Evolutionary conservation across 2,797 vertebrate genomes (phyloP), one percentile per base, ranked within the genome.

Genomic region (Chloroceryle amazona): DNA sequence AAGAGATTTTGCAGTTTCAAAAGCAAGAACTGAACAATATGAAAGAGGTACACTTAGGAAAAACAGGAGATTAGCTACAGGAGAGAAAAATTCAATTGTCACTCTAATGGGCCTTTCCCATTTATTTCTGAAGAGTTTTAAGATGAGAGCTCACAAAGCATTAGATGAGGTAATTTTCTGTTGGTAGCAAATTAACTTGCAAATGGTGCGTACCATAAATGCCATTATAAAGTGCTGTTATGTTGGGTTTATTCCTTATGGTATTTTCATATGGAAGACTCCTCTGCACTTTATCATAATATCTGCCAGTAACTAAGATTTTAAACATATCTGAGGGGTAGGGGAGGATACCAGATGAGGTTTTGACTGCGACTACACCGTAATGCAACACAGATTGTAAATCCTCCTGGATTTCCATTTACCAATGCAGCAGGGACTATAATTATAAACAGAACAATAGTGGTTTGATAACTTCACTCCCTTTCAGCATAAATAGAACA

Each of bases 251-350:
- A 81, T 62, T 79, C n/a, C 42, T 81, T 89, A 44, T 28, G 33
- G 10, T 81, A 20, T 87, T 82, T 89, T 60, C 67, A 70, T 31
- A 70, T 6, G 55, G 42, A 72, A 84, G 89, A 49, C 31, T 78
- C 31, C 70, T 54, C 14, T 49, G 19, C 3, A 0, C 7, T 61
- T 61, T 44, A 1, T 52, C 0, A 0, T 81, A 62, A 1, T 66
- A 88, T 23, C 39, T 86, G 57, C 89, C 35, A 62, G 33, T 46
- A 85, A 89, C 39, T 70, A 55, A 47, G 63, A 28, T 72, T 71
- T 74, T 71, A 33, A 58, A 67, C 39, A 87, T 35, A 60, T 46
- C n/a, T 61, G 37, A 35, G 9, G 11, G 5, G 19, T 39, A 37
- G 22, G 5, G 41, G 7, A 68, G 35, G n/a, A 26, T 70, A 55